Evolutionary conservation across 1,140 invertebrate genomes (phyloP).

Genomic region (Drosophila ercepeae): DNA sequence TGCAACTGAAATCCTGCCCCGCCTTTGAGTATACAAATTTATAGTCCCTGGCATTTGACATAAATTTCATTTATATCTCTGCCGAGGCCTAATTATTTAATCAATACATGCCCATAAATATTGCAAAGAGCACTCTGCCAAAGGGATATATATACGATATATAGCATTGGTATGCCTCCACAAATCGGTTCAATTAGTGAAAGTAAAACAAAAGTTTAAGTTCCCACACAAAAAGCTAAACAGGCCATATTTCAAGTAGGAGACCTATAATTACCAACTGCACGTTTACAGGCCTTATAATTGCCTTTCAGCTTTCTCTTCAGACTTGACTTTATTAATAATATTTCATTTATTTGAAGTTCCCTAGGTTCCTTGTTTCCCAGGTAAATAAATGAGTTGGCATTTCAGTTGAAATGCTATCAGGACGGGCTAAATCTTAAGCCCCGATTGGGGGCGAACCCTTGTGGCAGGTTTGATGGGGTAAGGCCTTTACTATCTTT

Average conservation of each 20-base stretch:
- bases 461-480: constrained; percentile 24
- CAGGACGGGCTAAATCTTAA: constrained; percentile 44
- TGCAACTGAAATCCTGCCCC: constrained; percentile 14
- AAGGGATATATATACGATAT: background rate
- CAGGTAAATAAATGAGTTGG: constrained; percentile 36
- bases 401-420: constrained; percentile 38
- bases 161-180: constrained; percentile 4
- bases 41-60: constrained; percentile 47
- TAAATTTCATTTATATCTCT: constrained; percentile 47
- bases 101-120: constrained; percentile 64
- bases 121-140: constrained; percentile 23
- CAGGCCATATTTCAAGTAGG: constrained; percentile 1
- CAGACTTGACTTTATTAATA: background rate
- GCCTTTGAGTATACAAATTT: constrained; percentile 17
- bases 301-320: background rate
- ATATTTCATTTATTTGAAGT: constrained; percentile 5
- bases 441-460: constrained; percentile 19
- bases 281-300: background rate
- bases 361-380: background rate
- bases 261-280: constrained; percentile 36
- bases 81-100: constrained; percentile 63
- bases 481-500: constrained; percentile 29
- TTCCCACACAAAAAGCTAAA: constrained; percentile 47
- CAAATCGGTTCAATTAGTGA: constrained; percentile 44
- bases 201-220: constrained; percentile 56